Evolutionary conservation across 1,140 invertebrate genomes (phyloP), one percentile per base, ranked within the genome.

Genomic region (Amphibalanus amphitrite): DNA sequence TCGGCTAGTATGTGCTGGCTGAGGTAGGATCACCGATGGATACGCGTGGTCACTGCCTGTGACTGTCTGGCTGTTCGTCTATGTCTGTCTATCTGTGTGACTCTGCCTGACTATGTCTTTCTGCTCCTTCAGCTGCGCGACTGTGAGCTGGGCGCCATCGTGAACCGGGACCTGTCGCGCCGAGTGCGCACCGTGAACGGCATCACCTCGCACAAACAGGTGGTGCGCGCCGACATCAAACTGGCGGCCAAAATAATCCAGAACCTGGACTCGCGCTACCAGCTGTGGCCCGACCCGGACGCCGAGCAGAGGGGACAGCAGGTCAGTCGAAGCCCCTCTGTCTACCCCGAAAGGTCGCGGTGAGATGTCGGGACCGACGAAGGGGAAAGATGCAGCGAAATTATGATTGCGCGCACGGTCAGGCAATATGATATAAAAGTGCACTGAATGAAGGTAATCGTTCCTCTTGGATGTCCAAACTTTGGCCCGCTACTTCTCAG

Each of bases 211-310:
- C 93, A 97, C 78, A 93, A 94, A 76, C 86, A 89, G 74, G 89
- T 98, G 68, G 89, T 97, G 3, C 85, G 92, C 33, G 87, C 92
- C 59, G 96, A 99, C 79, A 93, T 99, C 29, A 90, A 94, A 75
- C 83, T 97, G 26, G 90, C 93, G 28, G 95, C 96, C 0, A 92
- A 92, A 77, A 91, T 99, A n/a, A 92, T 96, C 29, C 88, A 96
- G 77, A 91, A 95, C 82, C 84, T 98, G 72, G 97, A 99, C 80
- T 85, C 86, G 23, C 89, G 90, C 74, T 87, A 88, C 67, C 86
- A 85, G 15, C 82, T 98, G 17, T 98, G 75, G 75, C 28, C 47
- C 20, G 47, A 59, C 47, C 6, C 6, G 17, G 47, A 59, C 47
- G 20, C 47, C 17, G 47, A 59, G 20, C 10, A 59, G 20, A 59